phyloP scores from a whole-genome alignment of 2,888 invertebrate species.

The Machimus rusticus region DNA sequence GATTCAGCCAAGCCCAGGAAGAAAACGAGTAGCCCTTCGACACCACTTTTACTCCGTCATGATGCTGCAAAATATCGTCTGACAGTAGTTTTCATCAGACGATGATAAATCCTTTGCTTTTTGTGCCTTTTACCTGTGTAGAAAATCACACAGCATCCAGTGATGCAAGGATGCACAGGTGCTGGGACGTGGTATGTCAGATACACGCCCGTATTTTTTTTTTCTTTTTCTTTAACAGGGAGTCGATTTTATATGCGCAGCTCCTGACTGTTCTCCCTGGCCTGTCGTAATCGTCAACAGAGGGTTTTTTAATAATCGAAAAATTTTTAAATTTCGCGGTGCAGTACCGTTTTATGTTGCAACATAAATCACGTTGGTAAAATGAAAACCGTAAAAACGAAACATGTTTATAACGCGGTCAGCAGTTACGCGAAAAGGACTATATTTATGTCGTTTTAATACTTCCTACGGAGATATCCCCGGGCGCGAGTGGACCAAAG shows the following conservation, averaged over 20 bases:
- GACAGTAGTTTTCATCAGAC: conserved; percentile 1
- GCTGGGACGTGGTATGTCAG: not conserved
- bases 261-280: not conserved
- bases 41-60: not conserved
- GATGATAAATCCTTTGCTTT: not conserved
- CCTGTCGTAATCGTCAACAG: not conserved
- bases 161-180: not conserved
- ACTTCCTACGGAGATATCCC: not conserved
- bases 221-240: not conserved
- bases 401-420: conserved; percentile 24
- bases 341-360: conserved; percentile 13
- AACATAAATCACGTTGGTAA: conserved; percentile 15
- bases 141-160: not conserved
- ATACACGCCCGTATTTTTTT: not conserved
- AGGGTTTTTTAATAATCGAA: not conserved
- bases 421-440: conserved; percentile 24
- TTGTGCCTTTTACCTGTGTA: not conserved
- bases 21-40: not conserved
- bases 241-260: not conserved
- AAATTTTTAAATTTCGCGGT: not conserved
- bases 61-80: not conserved
- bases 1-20: too few relatives aligned
- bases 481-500: not conserved
- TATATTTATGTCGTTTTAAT: conserved; percentile 14
- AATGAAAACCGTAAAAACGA: not conserved